These are phyloP conservation scores for Drosophila multiciliata DNA, from an alignment of 2,888 invertebrate genomes.

Conservation along the genomic window DNA sequence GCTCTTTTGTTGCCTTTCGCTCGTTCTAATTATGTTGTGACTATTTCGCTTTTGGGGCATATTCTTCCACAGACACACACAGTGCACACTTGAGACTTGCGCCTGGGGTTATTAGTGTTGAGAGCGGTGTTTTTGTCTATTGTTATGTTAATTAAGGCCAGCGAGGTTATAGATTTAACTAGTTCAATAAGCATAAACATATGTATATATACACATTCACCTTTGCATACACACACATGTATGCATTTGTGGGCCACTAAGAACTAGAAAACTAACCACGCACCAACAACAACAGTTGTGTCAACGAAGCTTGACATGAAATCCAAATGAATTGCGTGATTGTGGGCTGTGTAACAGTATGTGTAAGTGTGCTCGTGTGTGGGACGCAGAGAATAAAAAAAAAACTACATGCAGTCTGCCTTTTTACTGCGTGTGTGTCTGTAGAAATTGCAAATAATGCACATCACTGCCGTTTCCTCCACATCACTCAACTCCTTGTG, in stretches of 20 bases:
- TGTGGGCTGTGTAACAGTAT: slow-evolving; percentile 1
- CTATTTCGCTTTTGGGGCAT: slow-evolving; percentile 54
- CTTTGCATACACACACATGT: background rate
- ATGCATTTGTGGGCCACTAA: slow-evolving; percentile 29
- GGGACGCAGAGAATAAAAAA: slow-evolving; percentile 36
- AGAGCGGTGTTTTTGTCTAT: slow-evolving; percentile 49
- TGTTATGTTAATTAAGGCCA: slow-evolving; percentile 81
- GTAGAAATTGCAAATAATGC: slow-evolving; percentile 59
- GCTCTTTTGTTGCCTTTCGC: slow-evolving; percentile 60
- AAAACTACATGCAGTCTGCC: slow-evolving; percentile 51
- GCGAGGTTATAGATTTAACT: slow-evolving; percentile 65
- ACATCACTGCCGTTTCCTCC: slow-evolving; percentile 53
- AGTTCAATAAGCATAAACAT: slow-evolving; percentile 63
- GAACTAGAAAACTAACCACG: slow-evolving; percentile 21
- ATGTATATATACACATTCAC: slow-evolving; percentile 7
- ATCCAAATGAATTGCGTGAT: slow-evolving; percentile 29
- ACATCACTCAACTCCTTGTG: slow-evolving; percentile 28
- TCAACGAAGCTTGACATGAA: slow-evolving; percentile 50
- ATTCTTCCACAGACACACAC: slow-evolving; percentile 35
- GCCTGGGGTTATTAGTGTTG: slow-evolving; percentile 50
- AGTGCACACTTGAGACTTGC: slow-evolving; percentile 25
- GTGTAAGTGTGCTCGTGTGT: slow-evolving; percentile 26
- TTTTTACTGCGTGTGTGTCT: slow-evolving; percentile 25
- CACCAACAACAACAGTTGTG: slow-evolving; percentile 23
- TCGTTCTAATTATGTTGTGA: slow-evolving; percentile 68